Base-by-base conservation (phyloP, 2,888 invertebrate genomes). In the Coecobrya sp. region DNA sequence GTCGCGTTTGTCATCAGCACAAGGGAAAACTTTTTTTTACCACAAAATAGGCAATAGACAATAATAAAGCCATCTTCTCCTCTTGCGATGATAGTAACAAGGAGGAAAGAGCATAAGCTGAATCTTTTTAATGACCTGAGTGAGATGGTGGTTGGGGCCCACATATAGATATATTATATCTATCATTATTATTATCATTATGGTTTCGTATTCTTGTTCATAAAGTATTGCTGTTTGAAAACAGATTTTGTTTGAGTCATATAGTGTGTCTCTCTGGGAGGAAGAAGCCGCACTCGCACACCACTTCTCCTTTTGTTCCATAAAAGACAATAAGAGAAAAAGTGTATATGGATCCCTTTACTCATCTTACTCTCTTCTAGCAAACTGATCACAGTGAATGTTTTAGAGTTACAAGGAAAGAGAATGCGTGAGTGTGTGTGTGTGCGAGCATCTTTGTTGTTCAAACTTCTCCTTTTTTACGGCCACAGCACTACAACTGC, bases 101-200 rank as follows among this genome's bases (percentile, higher is more conserved):
- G n/a, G n/a, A 25, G 76, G 76, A 76, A 76, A 49, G 1, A 30
- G 16, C 76, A 76, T 36, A 76, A 76, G 49, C 45, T 25, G 36
- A 76, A 45, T 25, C 49, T 76, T 76, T 76, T 45, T 76, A 76
- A 76, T 76, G 76, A 76, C 76, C 49, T 76, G 49, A 25, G 42
- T 76, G 49, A 25, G 42, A 42, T 36, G 8, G 25, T 45, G 76
- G 45, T 19, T 19, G 36, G 76, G 49, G 8, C 19, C 45, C 36
- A 36, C 36, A 30, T 13, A n/a, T n/a, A n/a, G 19, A 62, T 7
- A 36, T 45, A 30, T 73, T 73, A 45, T 45, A 45, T 73, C 65
- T 27, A 73, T 73, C 5, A 73, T 45, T 45, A 73, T 45, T 73
- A 42, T 45, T 36, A 70, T 36, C n/a, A 70, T n/a, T 36, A 30